phyloP scores from a whole-genome alignment of 2,888 invertebrate species.

The Drosophila fungiperda region DNA sequence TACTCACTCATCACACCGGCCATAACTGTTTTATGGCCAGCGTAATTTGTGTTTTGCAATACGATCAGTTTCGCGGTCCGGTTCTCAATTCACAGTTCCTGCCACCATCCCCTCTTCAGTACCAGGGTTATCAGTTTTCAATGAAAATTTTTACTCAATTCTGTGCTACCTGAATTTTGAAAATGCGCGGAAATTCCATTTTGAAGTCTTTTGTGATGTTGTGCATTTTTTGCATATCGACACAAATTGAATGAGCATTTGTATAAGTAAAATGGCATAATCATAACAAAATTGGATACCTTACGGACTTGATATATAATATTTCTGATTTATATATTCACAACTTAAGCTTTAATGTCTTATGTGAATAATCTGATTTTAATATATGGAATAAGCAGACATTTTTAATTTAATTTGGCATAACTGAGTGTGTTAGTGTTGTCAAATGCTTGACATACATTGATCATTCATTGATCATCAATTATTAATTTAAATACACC shows the following conservation, averaged over 20 bases:
- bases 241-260: slow-evolving; percentile 18
- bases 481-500: neutral
- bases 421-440: neutral
- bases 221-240: slow-evolving; percentile 7
- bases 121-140: slow-evolving; percentile 49
- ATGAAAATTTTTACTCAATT: slow-evolving; percentile 55
- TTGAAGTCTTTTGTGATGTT: slow-evolving; percentile 7
- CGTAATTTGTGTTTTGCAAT: slow-evolving; percentile 39
- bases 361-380: neutral
- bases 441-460: neutral
- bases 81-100: neutral
- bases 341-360: neutral
- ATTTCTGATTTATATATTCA: neutral
- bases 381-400: neutral
- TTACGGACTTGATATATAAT: neutral
- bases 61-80: slow-evolving; percentile 20
- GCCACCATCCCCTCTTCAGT: neutral
- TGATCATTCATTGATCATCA: neutral
- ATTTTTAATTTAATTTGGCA: neutral
- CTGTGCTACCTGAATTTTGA: slow-evolving; percentile 53
- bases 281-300: neutral
- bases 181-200: slow-evolving; percentile 53
- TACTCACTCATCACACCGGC: slow-evolving; percentile 56
- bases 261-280: slow-evolving; percentile 5
- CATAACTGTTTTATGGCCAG: slow-evolving; percentile 66